phyloP scores from a whole-genome alignment of 2,113 vertebrate species.

The Dicaeum eximium region DNA sequence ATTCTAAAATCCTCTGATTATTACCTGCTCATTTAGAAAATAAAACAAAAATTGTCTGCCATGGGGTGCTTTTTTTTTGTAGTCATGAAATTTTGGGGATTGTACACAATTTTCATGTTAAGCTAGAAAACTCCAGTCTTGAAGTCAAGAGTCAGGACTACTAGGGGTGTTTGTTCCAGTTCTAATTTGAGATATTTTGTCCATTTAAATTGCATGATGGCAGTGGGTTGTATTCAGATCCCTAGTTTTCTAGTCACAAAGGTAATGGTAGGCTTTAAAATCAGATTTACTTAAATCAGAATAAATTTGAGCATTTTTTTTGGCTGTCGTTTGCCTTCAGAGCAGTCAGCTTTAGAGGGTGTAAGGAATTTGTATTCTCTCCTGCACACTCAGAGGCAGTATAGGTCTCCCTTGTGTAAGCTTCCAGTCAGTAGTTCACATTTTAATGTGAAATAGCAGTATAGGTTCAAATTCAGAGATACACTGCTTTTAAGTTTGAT shows the following conservation, averaged over 20 bases:
- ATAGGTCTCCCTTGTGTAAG: background rate
- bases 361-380: background rate
- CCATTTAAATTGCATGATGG: background rate
- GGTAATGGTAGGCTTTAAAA: background rate
- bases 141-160: background rate
- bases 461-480: background rate
- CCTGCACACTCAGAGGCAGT: rapidly evolving
- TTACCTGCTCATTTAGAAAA: background rate
- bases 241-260: background rate
- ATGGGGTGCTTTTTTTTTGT: rapidly evolving
- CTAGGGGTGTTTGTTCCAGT: background rate
- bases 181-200: background rate
- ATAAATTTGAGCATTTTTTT: background rate
- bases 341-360: background rate
- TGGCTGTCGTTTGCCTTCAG: background rate
- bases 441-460: background rate
- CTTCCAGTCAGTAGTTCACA: background rate
- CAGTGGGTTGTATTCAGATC: background rate
- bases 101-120: background rate
- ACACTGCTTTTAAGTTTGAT: background rate
- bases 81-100: background rate
- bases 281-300: background rate
- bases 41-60: background rate
- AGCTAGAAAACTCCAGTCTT: background rate
- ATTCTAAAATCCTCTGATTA: background rate